A percentile compares a stretch with the other conserved stretches of the same genome.
phyloP scores from a whole-genome alignment of 2,888 invertebrate genomes.

The Liopterus haemorrhoidalis region DNA sequence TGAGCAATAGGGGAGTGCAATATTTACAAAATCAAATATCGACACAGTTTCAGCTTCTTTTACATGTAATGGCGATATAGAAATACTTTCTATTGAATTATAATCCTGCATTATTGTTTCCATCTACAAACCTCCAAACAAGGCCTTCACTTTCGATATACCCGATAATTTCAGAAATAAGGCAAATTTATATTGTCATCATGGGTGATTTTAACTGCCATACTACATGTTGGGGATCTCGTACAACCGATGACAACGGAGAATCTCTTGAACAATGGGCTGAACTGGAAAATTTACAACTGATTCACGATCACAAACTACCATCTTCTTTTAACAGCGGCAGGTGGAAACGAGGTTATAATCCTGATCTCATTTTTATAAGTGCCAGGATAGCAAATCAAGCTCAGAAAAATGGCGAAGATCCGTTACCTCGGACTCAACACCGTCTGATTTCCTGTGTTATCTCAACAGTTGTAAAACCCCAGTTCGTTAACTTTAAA shows the following conservation, averaged over 20 bases:
- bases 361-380: conserved; percentile 10
- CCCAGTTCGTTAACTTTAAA: no score
- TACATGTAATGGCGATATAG: conserved; percentile 6
- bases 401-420: not conserved
- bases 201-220: conserved; percentile 14
- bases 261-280: conserved; percentile 10
- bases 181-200: conserved; percentile 1
- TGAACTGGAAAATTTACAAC: not conserved
- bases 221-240: conserved; percentile 12
- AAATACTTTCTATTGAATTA: conserved; percentile 14
- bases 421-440: not conserved
- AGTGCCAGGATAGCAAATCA: not conserved
- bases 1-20: conserved; percentile 11
- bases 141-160: conserved; percentile 7
- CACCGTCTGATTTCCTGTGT: not conserved
- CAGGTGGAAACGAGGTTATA: not conserved
- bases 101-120: conserved; percentile 11
- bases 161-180: conserved; percentile 1
- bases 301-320: conserved; percentile 1
- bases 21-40: conserved; percentile 12
- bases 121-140: conserved; percentile 11
- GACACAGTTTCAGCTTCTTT: conserved; percentile 1
- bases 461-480: not conserved
- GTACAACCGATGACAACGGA: conserved; percentile 4
- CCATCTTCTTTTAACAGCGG: conserved; percentile 4